Conservation (phyloP, 1,140 invertebrate genomes). For the Melanaphis sacchari region DNA sequence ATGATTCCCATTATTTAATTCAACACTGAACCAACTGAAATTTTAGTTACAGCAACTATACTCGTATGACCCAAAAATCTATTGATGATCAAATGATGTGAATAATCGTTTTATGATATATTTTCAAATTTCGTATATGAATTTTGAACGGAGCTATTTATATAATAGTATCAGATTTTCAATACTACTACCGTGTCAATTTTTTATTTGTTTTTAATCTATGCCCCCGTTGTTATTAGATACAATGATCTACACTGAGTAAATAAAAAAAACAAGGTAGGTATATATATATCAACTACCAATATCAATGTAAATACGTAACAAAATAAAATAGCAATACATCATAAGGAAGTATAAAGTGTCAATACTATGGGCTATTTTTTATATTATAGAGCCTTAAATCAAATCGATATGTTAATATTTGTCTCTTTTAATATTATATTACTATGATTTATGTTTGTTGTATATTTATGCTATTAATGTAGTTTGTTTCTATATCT, state of each 20-base stretch:
- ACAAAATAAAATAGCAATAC: not conserved
- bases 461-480: not conserved
- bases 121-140: not conserved
- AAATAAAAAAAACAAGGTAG: not conserved
- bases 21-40: not conserved
- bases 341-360: not conserved
- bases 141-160: not conserved
- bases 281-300: not conserved
- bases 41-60: not conserved
- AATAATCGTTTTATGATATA: not conserved
- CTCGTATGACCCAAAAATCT: not conserved
- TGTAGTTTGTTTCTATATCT: not conserved
- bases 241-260: not conserved
- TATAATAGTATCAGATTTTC: not conserved
- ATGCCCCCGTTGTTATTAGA: not conserved
- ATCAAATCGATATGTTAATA: not conserved
- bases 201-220: not conserved
- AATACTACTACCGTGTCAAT: not conserved
- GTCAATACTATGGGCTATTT: not conserved
- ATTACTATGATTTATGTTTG: not conserved
- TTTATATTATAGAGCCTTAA: not conserved
- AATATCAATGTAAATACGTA: not conserved
- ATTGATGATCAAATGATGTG: not conserved
- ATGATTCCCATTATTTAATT: not conserved
- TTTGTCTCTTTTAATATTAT: not conserved